Evolutionary conservation across 2,113 vertebrate genomes (phyloP), one percentile per base, ranked within the genome.

Genomic region (Gallinago jamesoni): DNA sequence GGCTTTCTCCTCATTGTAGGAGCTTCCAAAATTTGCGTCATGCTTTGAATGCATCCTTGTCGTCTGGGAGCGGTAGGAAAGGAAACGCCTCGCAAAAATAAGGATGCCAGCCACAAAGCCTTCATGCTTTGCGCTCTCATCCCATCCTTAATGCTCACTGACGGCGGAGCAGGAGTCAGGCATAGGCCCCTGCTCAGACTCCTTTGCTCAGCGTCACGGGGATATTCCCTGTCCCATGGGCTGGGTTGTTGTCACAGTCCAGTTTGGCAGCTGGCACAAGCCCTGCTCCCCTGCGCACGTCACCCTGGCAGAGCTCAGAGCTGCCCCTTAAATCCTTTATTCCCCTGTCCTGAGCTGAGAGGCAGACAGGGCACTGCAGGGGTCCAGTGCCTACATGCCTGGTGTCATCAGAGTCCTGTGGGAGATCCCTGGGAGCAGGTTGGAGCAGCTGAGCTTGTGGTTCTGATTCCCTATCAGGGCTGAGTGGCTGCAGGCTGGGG

Each of bases 221-320:
- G 45, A 35, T 81, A 81, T 81, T 87, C 45, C 10, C n/a, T 39
- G 33, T 73, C 57, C 59, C 16, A 10, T 3, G 7, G 45, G 22
- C 35, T 30, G 41, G 15, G 25, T 64, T 89, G 81, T 91, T 3
- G 2, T 66, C 0, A 0, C 0, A 0, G 39, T 25, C 20, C 0
- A 0, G 39, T 81, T 86, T 60, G 63, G 57, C 43, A 81, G 68
- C 87, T 81, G 81, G 60, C 6, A 4, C 0, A 1, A 59, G 24
- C 69, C 25, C 47, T 0, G 0, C 30, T 84, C 35, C 53, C 33
- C 22, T 67, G 12, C 0, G 1, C 15, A 43, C 41, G 15, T 43
- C 41, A 43, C 41, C 41, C 13, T 15, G 15, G 41, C 14, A 43
- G 41, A 43, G 41, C 41, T 43, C 15, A 43, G 35, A 57, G 69